These are phyloP conservation scores for Anarrhichthys ocellatus DNA, from an alignment of 2,113 vertebrate species.

Conservation along the genomic window DNA sequence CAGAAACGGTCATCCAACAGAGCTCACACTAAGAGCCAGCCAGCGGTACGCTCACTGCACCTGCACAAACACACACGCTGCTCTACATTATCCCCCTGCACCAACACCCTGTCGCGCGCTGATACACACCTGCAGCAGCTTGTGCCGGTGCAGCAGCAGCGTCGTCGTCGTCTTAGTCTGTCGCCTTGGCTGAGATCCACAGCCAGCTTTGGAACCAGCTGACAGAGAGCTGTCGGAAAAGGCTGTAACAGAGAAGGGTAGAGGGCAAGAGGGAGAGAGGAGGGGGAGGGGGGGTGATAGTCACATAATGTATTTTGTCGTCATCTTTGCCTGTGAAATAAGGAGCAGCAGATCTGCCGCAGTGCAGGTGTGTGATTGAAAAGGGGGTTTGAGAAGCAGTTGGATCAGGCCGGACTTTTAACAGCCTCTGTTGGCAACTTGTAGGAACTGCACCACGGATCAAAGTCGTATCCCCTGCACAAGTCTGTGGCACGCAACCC, in stretches of 20 bases:
- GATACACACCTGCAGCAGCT: slow-evolving; percentile 17
- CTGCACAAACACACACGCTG: too few species aligned
- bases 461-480: background rate
- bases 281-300: background rate
- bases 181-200: slow-evolving; percentile 37
- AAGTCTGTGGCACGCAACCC: background rate
- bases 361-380: slow-evolving; percentile 32
- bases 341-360: slow-evolving; percentile 13
- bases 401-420: background rate
- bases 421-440: slow-evolving; percentile 26
- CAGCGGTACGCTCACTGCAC: background rate
- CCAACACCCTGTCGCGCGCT: background rate
- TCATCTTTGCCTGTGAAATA: background rate
- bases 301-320: background rate
- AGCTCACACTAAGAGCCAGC: background rate
- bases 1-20: background rate
- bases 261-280: background rate
- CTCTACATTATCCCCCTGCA: background rate
- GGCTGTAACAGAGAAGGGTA: background rate
- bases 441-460: slow-evolving; percentile 34
- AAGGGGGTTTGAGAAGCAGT: background rate
- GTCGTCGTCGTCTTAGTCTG: slow-evolving; percentile 9
- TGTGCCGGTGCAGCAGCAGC: slow-evolving; percentile 26
- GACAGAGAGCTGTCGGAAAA: slow-evolving; percentile 15
- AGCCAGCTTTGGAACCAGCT: slow-evolving; percentile 25